Evolutionary conservation across 1,140 invertebrate genomes (phyloP).

Genomic region (Antheraea pernyi): DNA sequence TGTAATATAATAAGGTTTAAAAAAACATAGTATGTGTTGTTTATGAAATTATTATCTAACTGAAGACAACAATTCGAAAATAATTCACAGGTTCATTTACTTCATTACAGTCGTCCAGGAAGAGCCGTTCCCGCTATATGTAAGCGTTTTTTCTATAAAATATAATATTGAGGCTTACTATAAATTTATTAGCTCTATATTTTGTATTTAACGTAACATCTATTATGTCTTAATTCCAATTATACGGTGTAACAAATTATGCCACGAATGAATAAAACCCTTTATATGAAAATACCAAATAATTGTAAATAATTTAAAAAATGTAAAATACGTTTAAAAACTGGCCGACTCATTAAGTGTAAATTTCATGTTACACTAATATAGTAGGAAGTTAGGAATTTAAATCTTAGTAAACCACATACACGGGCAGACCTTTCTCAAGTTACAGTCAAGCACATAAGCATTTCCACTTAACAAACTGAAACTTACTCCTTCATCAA

Average conservation of each 20-base stretch:
- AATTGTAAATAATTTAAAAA: too few species aligned
- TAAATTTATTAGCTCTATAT: too few species aligned
- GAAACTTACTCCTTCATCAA: not conserved
- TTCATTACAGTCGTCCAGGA: constrained; percentile 44
- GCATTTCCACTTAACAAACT: constrained; percentile 1
- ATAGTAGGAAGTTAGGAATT: not conserved
- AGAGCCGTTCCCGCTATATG: not conserved
- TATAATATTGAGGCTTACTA: not conserved
- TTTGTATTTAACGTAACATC: not conserved
- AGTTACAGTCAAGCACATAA: not conserved
- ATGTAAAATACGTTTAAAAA: too few species aligned
- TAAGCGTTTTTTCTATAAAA: not conserved
- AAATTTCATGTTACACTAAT: constrained; percentile 4
- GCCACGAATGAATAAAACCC: too few species aligned
- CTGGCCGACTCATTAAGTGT: too few species aligned
- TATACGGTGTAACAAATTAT: too few species aligned
- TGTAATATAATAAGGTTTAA: too few species aligned
- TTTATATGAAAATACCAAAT: too few species aligned
- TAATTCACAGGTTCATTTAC: constrained; percentile 51
- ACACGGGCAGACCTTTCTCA: not conserved
- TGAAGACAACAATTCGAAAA: constrained; percentile 12
- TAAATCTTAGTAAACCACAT: not conserved
- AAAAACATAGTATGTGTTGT: too few species aligned
- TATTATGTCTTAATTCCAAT: not conserved
- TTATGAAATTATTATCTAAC: too few species aligned